Evolutionary conservation across 92 coral and sea anemone genomes (phyloP), one percentile per base, ranked within the genome.

Genomic region (Chrysogorgia sp.): DNA sequence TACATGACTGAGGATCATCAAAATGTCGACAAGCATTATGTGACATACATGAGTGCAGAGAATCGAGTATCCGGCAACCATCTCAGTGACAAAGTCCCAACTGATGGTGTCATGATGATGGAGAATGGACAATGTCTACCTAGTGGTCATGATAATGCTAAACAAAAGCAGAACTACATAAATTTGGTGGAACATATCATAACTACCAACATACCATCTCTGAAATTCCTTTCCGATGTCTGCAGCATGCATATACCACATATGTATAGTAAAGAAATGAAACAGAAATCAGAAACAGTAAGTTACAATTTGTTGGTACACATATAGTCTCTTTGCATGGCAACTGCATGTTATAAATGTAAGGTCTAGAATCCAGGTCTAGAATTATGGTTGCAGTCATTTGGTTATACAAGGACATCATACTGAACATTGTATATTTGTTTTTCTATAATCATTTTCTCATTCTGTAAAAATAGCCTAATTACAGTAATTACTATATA

Each of bases 1-100:
- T 80, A 59, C 34, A 87, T 84, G 88, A 84, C 91, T 17, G 86
- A 74, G 10, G 77, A 83, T 34, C n/a, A n/a, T n/a, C 90, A 86
- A 48, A 87, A 78, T 84, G 62, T 72, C 48, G 85, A 87, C 31
- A 69, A 71, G 29, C 91, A 87, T 78, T 87, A 63, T 58, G 91
- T 87, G 52, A 87, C 91, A 29, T 31, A 53, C 34, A 83, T 87
- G 88, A 35, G 64, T 55, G 70, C 82, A 31, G 88, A 87, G 62
- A 87, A 87, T 81, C 79, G 90, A 53, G 88, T 78, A 28, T 50
- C 81, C 43, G 88, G 85, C 34, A 77, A 81, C 58, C 63, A 43
- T 43, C 50, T 84, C 14, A 77, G 87, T 58, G 40, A 57, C 19
- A 23, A 84, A 63, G 30, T 63, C 19, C 79, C 79, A 37, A 35